Evolutionary conservation across 2,797 vertebrate species (phyloP).

Genomic region (Hypotaenidia okinawae): DNA sequence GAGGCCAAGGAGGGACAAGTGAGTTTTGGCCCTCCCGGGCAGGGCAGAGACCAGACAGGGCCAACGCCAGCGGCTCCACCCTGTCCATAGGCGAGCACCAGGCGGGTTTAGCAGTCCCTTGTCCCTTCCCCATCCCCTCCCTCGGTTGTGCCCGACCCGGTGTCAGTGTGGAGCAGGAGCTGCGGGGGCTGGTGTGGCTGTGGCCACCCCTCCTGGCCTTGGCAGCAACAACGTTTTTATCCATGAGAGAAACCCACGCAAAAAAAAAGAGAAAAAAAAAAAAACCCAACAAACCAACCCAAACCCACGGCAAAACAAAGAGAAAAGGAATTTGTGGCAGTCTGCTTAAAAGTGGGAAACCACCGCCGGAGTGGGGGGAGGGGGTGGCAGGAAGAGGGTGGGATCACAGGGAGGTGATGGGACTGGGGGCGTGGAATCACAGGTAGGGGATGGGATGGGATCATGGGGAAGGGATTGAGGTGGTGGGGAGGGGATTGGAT

Average conservation of each 20-base stretch:
- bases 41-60: background rate
- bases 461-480: background rate
- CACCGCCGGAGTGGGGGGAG: too few species aligned
- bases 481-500: too few species aligned
- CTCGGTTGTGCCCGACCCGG: background rate
- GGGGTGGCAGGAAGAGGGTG: background rate
- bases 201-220: background rate
- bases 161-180: background rate
- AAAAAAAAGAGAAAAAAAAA: background rate
- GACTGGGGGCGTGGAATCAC: too few species aligned
- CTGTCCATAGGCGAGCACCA: conserved; percentile 67
- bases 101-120: background rate
- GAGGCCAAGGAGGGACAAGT: background rate
- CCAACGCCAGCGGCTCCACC: background rate
- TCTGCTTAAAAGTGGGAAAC: background rate
- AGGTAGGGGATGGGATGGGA: too few species aligned
- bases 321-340: background rate
- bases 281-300: background rate
- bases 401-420: background rate
- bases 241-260: background rate
- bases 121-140: background rate
- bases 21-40: background rate
- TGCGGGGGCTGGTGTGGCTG: rapidly evolving
- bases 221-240: background rate
- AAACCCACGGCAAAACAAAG: background rate